A percentile compares a stretch with the other conserved stretches of the same genome.
These are phyloP conservation scores for Tetramorium simillimum DNA, from an alignment of 1,140 invertebrate genomes.

Conservation along the genomic window DNA sequence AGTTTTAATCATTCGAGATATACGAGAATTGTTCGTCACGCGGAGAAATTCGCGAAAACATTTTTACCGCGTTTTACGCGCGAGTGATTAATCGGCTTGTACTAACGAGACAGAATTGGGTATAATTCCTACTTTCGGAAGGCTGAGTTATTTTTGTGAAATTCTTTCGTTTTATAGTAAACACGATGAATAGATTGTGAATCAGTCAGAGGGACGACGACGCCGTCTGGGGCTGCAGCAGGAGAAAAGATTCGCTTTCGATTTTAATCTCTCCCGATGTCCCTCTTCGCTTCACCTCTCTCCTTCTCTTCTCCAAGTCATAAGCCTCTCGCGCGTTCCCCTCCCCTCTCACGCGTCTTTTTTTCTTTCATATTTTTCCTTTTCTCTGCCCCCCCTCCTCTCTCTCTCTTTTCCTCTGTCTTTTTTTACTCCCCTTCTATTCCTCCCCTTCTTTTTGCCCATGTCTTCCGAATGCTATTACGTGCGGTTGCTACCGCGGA, in stretches of 20 bases:
- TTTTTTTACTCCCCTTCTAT: constrained; percentile 1
- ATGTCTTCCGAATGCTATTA: constrained; percentile 68
- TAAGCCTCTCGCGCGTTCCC: constrained; percentile 29
- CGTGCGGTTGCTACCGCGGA: constrained; percentile 80
- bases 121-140: background rate
- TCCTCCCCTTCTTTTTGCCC: constrained; percentile 8
- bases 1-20: constrained; percentile 4
- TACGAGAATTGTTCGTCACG: background rate
- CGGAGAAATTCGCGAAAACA: background rate
- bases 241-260: constrained; percentile 72
- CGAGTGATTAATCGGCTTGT: background rate
- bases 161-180: background rate
- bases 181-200: background rate
- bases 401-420: constrained; percentile 48
- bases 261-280: constrained; percentile 79
- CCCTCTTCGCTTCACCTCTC: constrained; percentile 10
- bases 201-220: constrained; percentile 29
- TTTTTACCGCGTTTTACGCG: background rate
- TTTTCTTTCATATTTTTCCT: constrained; percentile 12
- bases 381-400: constrained; percentile 43
- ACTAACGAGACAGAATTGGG: no score
- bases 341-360: constrained; percentile 13
- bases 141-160: background rate
- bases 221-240: constrained; percentile 48
- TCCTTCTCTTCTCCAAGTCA: constrained; percentile 12